Evolutionary conservation across 2,888 invertebrate species (phyloP).

Genomic region (Timema cristinae): DNA sequence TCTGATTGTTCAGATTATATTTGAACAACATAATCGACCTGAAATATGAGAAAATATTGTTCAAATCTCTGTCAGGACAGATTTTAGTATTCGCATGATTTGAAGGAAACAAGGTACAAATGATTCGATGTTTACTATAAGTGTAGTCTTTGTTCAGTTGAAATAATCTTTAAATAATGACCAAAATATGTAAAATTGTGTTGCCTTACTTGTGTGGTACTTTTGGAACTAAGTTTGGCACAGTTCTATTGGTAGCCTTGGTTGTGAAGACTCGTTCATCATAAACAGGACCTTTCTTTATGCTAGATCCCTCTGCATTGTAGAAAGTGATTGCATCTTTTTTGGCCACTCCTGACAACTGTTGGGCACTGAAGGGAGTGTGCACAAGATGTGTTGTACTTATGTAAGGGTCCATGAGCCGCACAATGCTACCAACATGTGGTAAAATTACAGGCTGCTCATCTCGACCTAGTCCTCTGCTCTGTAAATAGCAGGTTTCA

Average conservation of each 20-base stretch:
- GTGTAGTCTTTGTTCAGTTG: no score
- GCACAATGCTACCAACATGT: conserved; percentile 42
- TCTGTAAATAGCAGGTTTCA: no score
- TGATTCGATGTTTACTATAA: no score
- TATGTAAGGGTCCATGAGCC: conserved; percentile 45
- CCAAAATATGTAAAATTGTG: background rate
- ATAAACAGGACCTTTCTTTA: conserved; percentile 32
- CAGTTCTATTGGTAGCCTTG: conserved; percentile 20
- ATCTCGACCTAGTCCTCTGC: conserved; percentile 30
- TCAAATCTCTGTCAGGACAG: no score
- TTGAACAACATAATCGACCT: no score
- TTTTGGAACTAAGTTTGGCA: background rate
- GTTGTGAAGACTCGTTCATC: conserved; percentile 35
- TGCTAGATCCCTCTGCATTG: conserved; percentile 35
- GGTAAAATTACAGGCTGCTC: conserved; percentile 44
- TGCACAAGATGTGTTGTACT: conserved; percentile 42
- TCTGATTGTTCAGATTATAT: no score
- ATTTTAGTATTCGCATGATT: no score
- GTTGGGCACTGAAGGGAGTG: conserved; percentile 40
- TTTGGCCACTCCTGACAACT: conserved; percentile 40
- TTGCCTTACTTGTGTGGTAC: conserved; percentile 21
- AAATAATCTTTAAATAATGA: no score
- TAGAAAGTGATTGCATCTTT: conserved; percentile 45
- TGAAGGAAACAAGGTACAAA: no score
- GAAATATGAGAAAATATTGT: no score